phyloP scores from a whole-genome alignment of 2,797 vertebrate species.

The Chloroceryle amazona region DNA sequence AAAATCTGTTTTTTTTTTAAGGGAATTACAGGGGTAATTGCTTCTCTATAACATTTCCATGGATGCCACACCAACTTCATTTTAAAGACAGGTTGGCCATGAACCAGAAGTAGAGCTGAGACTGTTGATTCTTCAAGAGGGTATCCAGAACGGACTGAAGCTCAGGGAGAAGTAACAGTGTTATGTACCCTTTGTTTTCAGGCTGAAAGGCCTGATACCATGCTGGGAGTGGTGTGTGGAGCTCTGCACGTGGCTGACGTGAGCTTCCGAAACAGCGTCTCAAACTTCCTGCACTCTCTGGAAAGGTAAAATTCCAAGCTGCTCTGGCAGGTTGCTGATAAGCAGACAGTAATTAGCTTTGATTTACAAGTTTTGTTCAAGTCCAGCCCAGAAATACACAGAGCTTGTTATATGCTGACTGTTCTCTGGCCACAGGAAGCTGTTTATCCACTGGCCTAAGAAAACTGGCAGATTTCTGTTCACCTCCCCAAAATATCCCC shows the following conservation, averaged over 20 bases:
- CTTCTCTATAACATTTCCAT: background rate
- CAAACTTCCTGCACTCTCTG: constrained; percentile 97
- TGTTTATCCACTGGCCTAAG: background rate
- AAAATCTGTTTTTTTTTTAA: background rate
- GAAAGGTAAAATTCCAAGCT: constrained; percentile 87
- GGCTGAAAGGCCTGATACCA: constrained; percentile 97
- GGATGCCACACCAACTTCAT: background rate
- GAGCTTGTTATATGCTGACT: background rate
- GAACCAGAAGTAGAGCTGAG: background rate
- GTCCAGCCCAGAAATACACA: background rate
- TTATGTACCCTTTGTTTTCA: constrained; percentile 55
- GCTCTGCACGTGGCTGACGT: constrained; percentile 97
- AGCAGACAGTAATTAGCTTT: background rate
- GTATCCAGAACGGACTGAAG: background rate
- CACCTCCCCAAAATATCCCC: background rate
- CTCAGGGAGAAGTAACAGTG: background rate
- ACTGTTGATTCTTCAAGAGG: background rate
- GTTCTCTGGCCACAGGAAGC: background rate
- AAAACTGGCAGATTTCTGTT: background rate
- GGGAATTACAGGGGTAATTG: background rate
- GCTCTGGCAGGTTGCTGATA: background rate
- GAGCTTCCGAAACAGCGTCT: constrained; percentile 93
- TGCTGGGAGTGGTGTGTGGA: constrained; percentile 95
- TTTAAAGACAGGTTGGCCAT: background rate
- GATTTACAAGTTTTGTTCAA: background rate